Base-by-base conservation (phyloP, 1,140 invertebrate genomes). In the Lordiphosa clarofinis region DNA sequence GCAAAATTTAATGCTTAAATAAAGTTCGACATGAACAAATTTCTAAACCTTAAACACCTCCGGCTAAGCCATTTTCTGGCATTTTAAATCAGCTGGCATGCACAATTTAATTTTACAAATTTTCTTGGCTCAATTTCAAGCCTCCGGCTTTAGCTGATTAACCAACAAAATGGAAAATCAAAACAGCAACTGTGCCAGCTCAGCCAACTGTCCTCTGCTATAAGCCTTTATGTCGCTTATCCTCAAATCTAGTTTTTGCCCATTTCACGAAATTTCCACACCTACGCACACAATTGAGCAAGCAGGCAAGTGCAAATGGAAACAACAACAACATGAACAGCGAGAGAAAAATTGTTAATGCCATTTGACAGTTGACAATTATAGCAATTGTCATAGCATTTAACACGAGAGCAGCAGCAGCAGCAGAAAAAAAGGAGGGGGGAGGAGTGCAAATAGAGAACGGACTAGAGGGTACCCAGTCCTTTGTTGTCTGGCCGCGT, bases 291-390 rank as follows among this genome's bases (percentile, higher is more conserved):
- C 63, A 84, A 84, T 82, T 84, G 78, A 82, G 73, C 55, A 59
- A 59, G 67, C 55, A 37, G 57, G 78, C 78, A 76, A 78, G 64
- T 73, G 78, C 63, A 62, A 66, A 76, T 42, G 56, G 54, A 44
- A 61, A 13, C 52, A 35, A 44, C 61, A 68, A 53, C 52, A 71
- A 56, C 24, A 28, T 4, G 4, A 24, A 28, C 24, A 28, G 24
- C 24, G 24, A 28, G 4, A 33, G 24, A 78, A 72, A 81, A 82
- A 84, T 82, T 64, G 73, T 70, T 84, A 84, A 84, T 84, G 78
- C 79, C 78, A 84, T 84, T 84, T 84, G 78, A 84, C 78, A 84
- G 78, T 84, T 84, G 78, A 84, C 78, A 84, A 84, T 84, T 84
- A 84, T 84, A 84, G 79, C 78, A 84, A 84, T 84, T 84, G 78